phyloP scores from a whole-genome alignment of 2,888 invertebrate genomes.

The Lasioglossum calceatum region DNA sequence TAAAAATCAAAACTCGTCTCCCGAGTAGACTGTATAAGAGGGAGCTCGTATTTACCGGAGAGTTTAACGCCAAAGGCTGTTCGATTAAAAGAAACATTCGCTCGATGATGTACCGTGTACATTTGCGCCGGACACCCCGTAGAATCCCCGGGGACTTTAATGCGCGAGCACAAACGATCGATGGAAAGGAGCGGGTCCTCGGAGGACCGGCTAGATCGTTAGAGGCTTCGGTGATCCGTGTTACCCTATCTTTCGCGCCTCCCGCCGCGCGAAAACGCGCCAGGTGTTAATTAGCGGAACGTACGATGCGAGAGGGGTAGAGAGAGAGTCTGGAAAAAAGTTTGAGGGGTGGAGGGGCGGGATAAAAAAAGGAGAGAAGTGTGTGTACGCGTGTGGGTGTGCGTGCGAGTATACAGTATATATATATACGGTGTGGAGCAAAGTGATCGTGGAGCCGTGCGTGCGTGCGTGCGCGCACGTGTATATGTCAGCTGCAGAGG shows the following conservation, averaged over 20 bases:
- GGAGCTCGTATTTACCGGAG: background rate
- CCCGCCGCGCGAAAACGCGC: slow-evolving; percentile 42
- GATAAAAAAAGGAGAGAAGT: slow-evolving; percentile 8
- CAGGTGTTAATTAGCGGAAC: slow-evolving; percentile 67
- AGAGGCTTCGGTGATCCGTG: slow-evolving; percentile 54
- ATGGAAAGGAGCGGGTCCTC: slow-evolving; percentile 18
- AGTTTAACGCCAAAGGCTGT: background rate
- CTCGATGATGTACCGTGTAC: background rate
- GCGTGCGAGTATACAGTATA: background rate
- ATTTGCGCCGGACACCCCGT: background rate
- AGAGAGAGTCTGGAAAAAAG: slow-evolving; percentile 34
- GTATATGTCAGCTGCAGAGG: slow-evolving; percentile 60
- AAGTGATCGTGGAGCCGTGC: slow-evolving; percentile 13
- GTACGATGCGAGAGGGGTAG: slow-evolving; percentile 41
- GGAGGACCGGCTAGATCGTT: slow-evolving; percentile 36
- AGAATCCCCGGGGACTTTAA: slow-evolving; percentile 9
- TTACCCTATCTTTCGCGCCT: slow-evolving; percentile 41
- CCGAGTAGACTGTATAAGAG: background rate
- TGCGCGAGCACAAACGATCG: slow-evolving; percentile 6
- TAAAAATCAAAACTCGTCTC: background rate
- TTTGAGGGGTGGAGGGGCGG: background rate
- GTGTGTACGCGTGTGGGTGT: slow-evolving; percentile 44
- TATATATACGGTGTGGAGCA: slow-evolving; percentile 10
- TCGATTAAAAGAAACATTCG: background rate
- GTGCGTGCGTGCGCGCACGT: slow-evolving; percentile 15